phyloP scores from a whole-genome alignment of 2,113 vertebrate genomes.

The Todiramphus saurophagus region DNA sequence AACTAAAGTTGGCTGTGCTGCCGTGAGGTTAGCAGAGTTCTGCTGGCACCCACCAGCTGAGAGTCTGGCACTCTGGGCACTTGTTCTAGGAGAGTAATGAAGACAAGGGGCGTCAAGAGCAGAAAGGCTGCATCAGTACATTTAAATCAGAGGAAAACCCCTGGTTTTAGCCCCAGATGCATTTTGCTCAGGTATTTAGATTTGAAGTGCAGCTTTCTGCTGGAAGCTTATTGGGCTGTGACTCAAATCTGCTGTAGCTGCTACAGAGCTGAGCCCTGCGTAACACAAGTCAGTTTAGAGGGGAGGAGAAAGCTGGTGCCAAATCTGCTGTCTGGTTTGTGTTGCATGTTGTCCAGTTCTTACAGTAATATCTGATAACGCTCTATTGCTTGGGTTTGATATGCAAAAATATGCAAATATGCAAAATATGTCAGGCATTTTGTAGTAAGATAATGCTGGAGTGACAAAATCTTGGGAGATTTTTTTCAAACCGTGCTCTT shows the following conservation, averaged over 20 bases:
- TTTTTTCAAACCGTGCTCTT: neutral
- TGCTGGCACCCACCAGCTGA: neutral
- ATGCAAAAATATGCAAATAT: neutral
- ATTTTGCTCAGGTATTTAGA: neutral
- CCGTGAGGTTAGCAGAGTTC: neutral
- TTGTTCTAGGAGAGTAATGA: neutral
- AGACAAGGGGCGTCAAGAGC: neutral
- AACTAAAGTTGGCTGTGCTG: neutral
- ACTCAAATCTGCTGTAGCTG: neutral
- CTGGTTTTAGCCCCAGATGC: neutral
- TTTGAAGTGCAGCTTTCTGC: neutral
- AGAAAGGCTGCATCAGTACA: neutral
- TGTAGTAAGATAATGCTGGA: neutral
- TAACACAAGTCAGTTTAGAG: neutral
- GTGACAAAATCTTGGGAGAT: neutral
- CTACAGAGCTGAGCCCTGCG: neutral
- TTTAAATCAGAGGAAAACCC: neutral
- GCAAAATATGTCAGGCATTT: neutral
- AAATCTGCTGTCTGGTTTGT: neutral
- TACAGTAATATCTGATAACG: rapidly evolving
- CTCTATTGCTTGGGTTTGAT: neutral
- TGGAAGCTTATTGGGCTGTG: neutral
- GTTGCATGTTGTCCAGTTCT: neutral
- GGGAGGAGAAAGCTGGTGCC: neutral
- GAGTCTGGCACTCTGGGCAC: neutral